Evolutionary conservation across 2,797 vertebrate species (phyloP), one percentile per base, ranked within the genome.

Genomic region (Channa striata): DNA sequence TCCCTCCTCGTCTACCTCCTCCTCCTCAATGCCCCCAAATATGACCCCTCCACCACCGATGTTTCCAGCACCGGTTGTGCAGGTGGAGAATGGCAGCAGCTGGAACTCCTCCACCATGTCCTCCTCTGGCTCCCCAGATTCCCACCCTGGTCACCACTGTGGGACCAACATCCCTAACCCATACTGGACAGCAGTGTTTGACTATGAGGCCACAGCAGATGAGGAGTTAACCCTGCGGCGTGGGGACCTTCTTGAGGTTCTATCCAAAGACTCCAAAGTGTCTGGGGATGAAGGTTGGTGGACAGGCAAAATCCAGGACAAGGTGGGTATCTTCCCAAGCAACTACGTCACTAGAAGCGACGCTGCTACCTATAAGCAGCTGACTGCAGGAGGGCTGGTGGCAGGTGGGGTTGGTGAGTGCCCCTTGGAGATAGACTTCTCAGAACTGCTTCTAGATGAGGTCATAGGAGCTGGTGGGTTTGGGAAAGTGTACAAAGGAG

Each of bases 261-360:
- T 97, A 43, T 97, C 96, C 47, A 95, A 96, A 89, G 97, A 97
- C 93, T 95, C 95, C 34, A 95, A 94, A 42, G 95, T 98, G 53
- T 98, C 96, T 1, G 96, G 97, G 63, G 96, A 98, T 10, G 96
- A 97, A 88, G 96, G 97, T 47, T 97, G 97, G 97, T 98, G 96
- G 97, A 96, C 96, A 0, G 97, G 97, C 23, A 96, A 95, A 87
- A 95, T 97, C 67, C 91, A 94, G 86, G 95, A 95, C 90, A 96
- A 96, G 51, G 96, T 97, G 90, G 96, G 96, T 66, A 95, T 97
- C 87, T 98, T 97, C 84, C 96, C 97, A 30, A 94, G 96, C 84
- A 97, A 96, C 91, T 97, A 97, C 40, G 96, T 97, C 74, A 94
- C 95, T 0, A 93, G 92, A 19, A 87, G 94, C 71, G 94, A 83